Conservation (phyloP, 2,888 invertebrate species). For the Galeopsomyia nigrocyanea region DNA sequence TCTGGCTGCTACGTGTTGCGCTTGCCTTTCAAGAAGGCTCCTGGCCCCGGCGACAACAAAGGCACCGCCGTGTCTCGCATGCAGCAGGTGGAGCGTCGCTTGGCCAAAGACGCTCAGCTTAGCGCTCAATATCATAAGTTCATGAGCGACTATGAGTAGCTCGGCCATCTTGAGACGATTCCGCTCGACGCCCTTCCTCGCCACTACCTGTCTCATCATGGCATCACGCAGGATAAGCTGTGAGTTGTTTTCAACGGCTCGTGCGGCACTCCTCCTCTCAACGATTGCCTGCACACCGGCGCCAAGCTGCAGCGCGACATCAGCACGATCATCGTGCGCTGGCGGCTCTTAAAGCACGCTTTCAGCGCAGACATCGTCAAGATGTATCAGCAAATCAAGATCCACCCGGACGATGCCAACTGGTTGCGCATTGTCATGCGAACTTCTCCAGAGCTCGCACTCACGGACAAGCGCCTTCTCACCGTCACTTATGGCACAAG, state of each 20-base stretch:
- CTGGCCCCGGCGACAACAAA: background rate
- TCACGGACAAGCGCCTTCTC: background rate
- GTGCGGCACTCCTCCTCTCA: background rate
- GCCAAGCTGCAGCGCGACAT: background rate
- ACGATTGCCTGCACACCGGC: background rate
- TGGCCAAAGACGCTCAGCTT: background rate
- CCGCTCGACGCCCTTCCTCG: too few relatives aligned
- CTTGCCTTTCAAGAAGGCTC: background rate
- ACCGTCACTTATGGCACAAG: slow-evolving; percentile 12
- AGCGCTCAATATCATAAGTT: background rate
- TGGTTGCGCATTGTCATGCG: slow-evolving; percentile 12
- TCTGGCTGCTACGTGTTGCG: background rate
- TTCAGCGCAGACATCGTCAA: background rate
- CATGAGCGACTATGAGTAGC: background rate
- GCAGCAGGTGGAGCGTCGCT: background rate
- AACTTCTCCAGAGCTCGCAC: background rate
- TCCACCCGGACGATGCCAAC: background rate
- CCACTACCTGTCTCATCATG: too few relatives aligned
- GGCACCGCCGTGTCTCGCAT: background rate
- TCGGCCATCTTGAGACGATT: slow-evolving; percentile 13
- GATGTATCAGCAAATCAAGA: slow-evolving; percentile 1
- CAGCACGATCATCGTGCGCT: background rate
- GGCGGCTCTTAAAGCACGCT: background rate
- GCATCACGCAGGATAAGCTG: too few relatives aligned
- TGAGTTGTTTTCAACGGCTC: slow-evolving; percentile 2